Percentiles rank a stretch among this genome's conserved stretches.
Conservation (phyloP, 2,797 vertebrate species). For the Sebastolobus alascanus region DNA sequence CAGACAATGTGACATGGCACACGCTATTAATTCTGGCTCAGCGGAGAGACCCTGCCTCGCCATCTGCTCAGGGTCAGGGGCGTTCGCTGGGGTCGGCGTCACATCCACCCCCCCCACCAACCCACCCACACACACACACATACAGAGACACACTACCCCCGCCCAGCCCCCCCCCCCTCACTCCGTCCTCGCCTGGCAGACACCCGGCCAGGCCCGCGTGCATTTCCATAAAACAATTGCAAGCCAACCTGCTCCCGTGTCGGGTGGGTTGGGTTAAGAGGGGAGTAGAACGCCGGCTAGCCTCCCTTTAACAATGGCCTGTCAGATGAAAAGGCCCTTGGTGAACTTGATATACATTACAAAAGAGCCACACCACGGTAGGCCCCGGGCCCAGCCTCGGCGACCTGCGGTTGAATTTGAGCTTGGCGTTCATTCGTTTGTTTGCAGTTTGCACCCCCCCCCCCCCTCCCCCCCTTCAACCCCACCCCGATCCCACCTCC, state of each 20-base stretch:
- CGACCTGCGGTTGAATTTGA: slow-evolving; percentile 80
- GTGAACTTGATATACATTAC: slow-evolving; percentile 90
- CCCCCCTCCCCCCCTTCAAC: background rate
- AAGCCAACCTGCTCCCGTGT: slow-evolving; percentile 86
- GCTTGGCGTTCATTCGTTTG: slow-evolving; percentile 82
- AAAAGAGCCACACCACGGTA: slow-evolving; percentile 83
- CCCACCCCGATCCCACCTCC: slow-evolving; percentile 36
- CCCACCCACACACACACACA: slow-evolving; percentile 66
- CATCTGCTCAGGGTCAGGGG: slow-evolving; percentile 93
- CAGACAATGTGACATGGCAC: slow-evolving; percentile 93
- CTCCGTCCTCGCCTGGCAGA: slow-evolving; percentile 82
- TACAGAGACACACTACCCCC: slow-evolving; percentile 29
- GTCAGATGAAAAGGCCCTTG: slow-evolving; percentile 84
- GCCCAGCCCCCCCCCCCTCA: slow-evolving; percentile 35
- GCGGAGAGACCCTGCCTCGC: slow-evolving; percentile 88
- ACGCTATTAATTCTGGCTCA: slow-evolving; percentile 94
- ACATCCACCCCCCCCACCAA: slow-evolving; percentile 44
- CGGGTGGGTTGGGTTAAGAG: slow-evolving; percentile 73
- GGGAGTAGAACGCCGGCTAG: slow-evolving; percentile 63
- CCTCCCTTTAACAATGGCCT: slow-evolving; percentile 82
- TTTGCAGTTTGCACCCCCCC: slow-evolving; percentile 46
- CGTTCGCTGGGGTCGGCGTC: slow-evolving; percentile 90
- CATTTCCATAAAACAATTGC: slow-evolving; percentile 91
- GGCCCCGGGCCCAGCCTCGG: slow-evolving; percentile 54
- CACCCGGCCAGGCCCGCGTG: slow-evolving; percentile 79